A percentile compares a stretch with the other conserved stretches of the same genome.
These are phyloP conservation scores for Proteles cristata DNA, from an alignment of 2,113 vertebrate genomes.

Conservation along the genomic window DNA sequence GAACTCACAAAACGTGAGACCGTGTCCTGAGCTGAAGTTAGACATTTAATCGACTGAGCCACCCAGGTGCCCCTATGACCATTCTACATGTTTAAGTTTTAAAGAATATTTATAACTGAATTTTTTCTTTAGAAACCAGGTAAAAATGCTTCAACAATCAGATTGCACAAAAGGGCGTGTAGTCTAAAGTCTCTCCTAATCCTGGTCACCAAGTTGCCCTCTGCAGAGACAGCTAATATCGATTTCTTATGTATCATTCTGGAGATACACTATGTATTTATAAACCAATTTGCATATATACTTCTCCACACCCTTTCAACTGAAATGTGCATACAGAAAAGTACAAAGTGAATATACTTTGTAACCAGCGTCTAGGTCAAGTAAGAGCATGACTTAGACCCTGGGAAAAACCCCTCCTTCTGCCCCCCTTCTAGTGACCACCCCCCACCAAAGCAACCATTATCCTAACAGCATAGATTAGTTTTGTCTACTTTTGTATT, in stretches of 20 bases:
- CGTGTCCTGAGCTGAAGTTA: too few relatives aligned
- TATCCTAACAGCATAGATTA: background rate
- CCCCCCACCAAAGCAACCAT: background rate
- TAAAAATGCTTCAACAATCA: constrained; percentile 23
- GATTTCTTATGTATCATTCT: background rate
- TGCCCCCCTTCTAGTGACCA: background rate
- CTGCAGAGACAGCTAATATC: background rate
- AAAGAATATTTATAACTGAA: background rate
- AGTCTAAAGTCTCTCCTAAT: background rate
- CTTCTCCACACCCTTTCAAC: background rate
- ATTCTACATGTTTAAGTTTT: background rate
- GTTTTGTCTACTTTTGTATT: constrained; percentile 27
- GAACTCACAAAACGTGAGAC: too few relatives aligned
- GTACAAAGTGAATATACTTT: background rate
- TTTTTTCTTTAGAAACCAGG: background rate
- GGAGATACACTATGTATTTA: background rate
- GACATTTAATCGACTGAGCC: too few relatives aligned
- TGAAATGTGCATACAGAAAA: background rate
- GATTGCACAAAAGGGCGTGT: background rate
- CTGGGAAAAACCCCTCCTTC: background rate
- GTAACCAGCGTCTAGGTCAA: constrained; percentile 22
- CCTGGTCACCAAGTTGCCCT: background rate
- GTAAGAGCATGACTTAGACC: background rate
- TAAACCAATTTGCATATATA: background rate
- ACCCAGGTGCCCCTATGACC: too few relatives aligned